Evolutionary conservation across 1,140 invertebrate species (phyloP), one percentile per base, ranked within the genome.

Genomic region (Hyles euphorbiae): DNA sequence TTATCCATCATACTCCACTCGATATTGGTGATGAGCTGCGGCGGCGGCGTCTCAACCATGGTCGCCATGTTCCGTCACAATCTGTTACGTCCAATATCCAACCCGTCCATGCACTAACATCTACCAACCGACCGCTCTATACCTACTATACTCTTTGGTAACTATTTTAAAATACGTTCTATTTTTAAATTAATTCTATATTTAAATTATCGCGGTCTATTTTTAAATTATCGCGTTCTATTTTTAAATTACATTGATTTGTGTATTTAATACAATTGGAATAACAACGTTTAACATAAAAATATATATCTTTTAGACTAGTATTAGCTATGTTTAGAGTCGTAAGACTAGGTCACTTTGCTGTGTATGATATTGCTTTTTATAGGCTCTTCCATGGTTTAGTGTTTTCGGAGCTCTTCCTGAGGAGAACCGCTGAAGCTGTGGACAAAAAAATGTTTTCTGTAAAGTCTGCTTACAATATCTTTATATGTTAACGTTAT

Each of bases 1-100:
- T 98, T 98, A 85, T 99, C 96, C 96, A 99, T 97, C 97, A 99
- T 99, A 61, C 98, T 92, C 96, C 98, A 98, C 90, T 99, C 97
- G 67, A 99, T 98, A n/a, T 94, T 97, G 44, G 93, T 93, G 63
- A 97, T 95, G 51, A 93, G 91, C 56, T 91, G 89, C 7, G 92
- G 90, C 3, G 91, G 90, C 36, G 92, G 90, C 46, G 89, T 86
- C 68, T 92, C 91, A 43, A 91, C 90, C 68, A 86, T 87, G 0
- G 78, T 80, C 0, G 86, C 83, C 3, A 81, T 40, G 8, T 40
- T 40, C 8, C 8, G 4, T 40, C 8, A 75, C 87, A 89, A 88
- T 45, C 56, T 57, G 3, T 8, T 43, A 9, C 53, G 34, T 68
- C 61, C 40, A 48, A 57, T 10, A 32, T 56, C 40, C 10, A 2